These are phyloP conservation scores for Merluccius polli DNA, from an alignment of 2,797 vertebrate species.

Conservation along the genomic window DNA sequence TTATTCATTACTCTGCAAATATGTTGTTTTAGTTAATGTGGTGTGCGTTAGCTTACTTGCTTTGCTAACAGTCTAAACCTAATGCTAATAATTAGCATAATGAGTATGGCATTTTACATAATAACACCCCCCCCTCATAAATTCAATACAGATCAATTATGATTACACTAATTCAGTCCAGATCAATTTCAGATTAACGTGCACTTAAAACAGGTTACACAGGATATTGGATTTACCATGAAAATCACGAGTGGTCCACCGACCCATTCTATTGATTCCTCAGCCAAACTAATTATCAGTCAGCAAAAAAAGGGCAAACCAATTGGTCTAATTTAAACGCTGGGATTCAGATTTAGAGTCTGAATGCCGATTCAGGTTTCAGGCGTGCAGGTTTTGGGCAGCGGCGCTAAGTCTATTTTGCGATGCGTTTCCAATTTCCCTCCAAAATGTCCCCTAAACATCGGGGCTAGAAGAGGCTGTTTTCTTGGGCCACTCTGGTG, in stretches of 20 bases:
- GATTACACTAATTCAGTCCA: not conserved
- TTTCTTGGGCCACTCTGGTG: not conserved
- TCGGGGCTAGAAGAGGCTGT: not conserved
- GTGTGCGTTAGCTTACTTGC: not conserved
- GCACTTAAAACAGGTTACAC: not conserved
- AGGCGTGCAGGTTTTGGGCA: not conserved
- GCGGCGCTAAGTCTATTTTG: not conserved
- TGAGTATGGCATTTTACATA: not conserved
- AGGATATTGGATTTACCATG: not conserved
- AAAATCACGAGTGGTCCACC: not conserved
- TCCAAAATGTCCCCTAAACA: not conserved
- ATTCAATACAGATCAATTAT: not conserved
- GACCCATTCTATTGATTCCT: not conserved
- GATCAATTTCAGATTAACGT: not conserved
- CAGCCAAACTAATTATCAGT: not conserved
- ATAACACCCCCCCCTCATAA: not conserved
- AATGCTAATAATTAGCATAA: not conserved
- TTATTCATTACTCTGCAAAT: not conserved
- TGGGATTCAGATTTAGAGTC: not conserved
- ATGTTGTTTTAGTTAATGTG: not conserved
- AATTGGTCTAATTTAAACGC: not conserved
- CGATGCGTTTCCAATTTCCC: not conserved
- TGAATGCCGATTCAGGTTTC: not conserved
- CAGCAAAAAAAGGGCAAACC: not conserved
- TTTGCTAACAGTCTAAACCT: not conserved